Conservation (phyloP, 2,888 invertebrate genomes). For the Formica aserva region DNA sequence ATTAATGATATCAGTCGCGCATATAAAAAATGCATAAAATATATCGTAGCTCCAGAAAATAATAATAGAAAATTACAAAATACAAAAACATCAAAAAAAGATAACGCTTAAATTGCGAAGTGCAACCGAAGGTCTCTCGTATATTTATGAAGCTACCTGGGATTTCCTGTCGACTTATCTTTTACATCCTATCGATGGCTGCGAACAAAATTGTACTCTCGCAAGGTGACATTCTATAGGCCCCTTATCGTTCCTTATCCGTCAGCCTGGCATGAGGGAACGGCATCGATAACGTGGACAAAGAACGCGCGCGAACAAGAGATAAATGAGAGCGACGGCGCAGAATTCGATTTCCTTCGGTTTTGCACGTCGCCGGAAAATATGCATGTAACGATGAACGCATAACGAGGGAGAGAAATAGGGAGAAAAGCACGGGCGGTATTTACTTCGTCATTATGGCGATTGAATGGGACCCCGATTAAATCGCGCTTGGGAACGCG, state of each 20-base stretch:
- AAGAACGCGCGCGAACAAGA: constrained; percentile 37
- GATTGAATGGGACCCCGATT: constrained; percentile 26
- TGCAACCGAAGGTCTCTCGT: constrained; percentile 1
- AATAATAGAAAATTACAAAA: constrained; percentile 4
- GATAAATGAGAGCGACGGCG: constrained; percentile 34
- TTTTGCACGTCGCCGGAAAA: constrained; percentile 9
- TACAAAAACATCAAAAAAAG: not conserved
- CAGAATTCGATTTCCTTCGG: constrained; percentile 42
- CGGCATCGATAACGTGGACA: constrained; percentile 36
- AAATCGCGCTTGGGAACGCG: constrained; percentile 25
- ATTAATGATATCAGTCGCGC: not conserved
- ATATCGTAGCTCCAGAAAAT: not conserved
- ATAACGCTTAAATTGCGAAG: constrained; percentile 1
- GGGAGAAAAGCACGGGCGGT: not conserved
- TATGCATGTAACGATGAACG: constrained; percentile 4
- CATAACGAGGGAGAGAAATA: not conserved
- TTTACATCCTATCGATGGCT: constrained; percentile 40
- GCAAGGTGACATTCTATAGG: constrained; percentile 20
- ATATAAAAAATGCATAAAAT: not conserved
- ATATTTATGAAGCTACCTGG: constrained; percentile 5
- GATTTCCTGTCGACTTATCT: constrained; percentile 39
- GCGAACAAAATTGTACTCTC: constrained; percentile 38
- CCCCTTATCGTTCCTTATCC: constrained; percentile 46
- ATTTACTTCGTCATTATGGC: constrained; percentile 31
- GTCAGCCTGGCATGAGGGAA: constrained; percentile 8